Evolutionary conservation across 2,888 invertebrate genomes (phyloP), one percentile per base, ranked within the genome.

Genomic region (Coenonympha arcania): DNA sequence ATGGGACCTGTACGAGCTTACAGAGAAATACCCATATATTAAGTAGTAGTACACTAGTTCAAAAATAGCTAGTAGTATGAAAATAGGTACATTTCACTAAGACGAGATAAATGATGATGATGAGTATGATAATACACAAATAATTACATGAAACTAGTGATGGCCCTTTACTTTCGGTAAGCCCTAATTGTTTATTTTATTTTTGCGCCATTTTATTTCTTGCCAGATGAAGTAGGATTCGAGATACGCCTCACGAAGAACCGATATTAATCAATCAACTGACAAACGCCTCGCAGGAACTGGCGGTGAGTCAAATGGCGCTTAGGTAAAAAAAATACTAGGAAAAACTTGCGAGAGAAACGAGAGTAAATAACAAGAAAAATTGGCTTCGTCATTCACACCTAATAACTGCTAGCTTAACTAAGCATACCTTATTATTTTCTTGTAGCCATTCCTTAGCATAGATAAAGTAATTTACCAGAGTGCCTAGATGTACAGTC

Each of bases 191-290:
- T 20, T 36, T 36, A 11, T 19, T n/a, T 36, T 20, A 19, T 24
- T 24, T 39, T 8, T 15, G 9, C 22, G 24, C 13, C 24, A 24
- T 24, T 39, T 39, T 39, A 39, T 39, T 24, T 39, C 39, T 13
- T 39, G 20, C 19, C 24, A 13, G 5, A 8, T 13, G 16, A 39
- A 39, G 39, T 24, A 9, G 13, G 16, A 39, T 39, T 22, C 39
- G 15, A 24, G 24, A 39, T 39, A 39, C 39, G 39, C 9, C 39
- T 22, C 6, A 15, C 22, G 50, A 31, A 43, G 26, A 54, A 43
- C 47, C 47, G 37, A 54, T 50, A 54, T 47, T 43, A 54, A 54
- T 54, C 54, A 47, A 50, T 54, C 54, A 54, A 44, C 42, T 33
- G 26, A 47, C 50, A 50, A 47, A 47, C 47, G 43, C 42, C 50